Evolutionary conservation across 1,140 invertebrate genomes (phyloP).

Genomic region (Dinoponera quadriceps): DNA sequence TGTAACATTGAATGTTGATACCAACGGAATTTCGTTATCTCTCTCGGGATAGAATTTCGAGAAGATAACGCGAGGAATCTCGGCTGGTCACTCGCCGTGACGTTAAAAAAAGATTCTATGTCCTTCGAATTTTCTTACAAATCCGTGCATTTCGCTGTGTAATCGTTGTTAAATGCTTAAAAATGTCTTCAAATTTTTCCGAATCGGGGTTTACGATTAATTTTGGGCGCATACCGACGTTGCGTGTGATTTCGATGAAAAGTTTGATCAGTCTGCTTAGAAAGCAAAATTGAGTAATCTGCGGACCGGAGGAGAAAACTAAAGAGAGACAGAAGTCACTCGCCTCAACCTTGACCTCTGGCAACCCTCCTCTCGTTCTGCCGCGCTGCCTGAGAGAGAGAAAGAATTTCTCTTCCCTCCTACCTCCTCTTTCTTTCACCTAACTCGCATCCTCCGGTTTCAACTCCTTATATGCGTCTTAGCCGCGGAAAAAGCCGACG

Average conservation of each 20-base stretch:
- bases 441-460: slow-evolving; percentile 8
- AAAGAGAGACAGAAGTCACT: slow-evolving; percentile 56
- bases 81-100: neutral
- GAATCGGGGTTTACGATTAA: too few relatives aligned
- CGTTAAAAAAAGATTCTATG: too few relatives aligned
- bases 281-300: slow-evolving; percentile 9
- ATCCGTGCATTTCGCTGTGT: too few relatives aligned
- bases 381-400: neutral
- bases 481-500: slow-evolving; percentile 52
- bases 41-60: slow-evolving; percentile 44
- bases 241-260: neutral
- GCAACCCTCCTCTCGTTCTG: slow-evolving; percentile 38
- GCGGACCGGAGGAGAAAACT: neutral
- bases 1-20: neutral
- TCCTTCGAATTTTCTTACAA: too few relatives aligned
- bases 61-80: slow-evolving; percentile 2
- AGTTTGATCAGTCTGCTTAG: slow-evolving; percentile 51
- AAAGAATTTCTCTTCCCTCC: neutral
- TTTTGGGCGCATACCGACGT: too few relatives aligned
- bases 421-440: neutral
- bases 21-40: slow-evolving; percentile 12
- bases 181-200: too few relatives aligned
- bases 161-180: too few relatives aligned
- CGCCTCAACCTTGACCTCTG: slow-evolving; percentile 69
- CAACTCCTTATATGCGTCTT: slow-evolving; percentile 40